Percentiles rank a stretch among this genome's conserved stretches.
phyloP scores from a whole-genome alignment of 2,888 invertebrate genomes.

The Nasonovia ribisnigri region DNA sequence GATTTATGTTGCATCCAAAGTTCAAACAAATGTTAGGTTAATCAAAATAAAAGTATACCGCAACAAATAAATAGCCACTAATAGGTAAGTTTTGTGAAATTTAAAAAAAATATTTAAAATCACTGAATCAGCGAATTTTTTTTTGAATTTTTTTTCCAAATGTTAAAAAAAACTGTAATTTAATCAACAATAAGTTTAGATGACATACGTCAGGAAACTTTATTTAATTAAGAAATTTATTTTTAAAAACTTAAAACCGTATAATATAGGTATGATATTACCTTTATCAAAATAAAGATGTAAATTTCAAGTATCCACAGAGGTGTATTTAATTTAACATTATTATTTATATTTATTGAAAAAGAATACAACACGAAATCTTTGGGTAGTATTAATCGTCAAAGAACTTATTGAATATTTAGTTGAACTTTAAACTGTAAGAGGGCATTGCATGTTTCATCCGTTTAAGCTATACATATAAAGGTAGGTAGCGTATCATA shows the following conservation, averaged over 20 bases:
- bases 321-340: neutral
- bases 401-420: neutral
- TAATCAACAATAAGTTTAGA: too few relatives aligned
- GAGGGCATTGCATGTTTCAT: slow-evolving; percentile 15
- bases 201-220: too few relatives aligned
- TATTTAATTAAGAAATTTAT: too few relatives aligned
- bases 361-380: neutral
- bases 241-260: neutral
- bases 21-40: neutral
- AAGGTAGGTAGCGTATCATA: neutral
- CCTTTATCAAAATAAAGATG: neutral
- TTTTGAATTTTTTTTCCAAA: too few relatives aligned
- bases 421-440: neutral
- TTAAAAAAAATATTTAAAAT: neutral
- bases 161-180: too few relatives aligned
- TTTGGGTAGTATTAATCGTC: neutral
- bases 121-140: neutral
- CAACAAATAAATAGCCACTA: neutral
- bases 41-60: neutral
- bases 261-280: too few relatives aligned
- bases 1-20: neutral
- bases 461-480: neutral
- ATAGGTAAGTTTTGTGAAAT: neutral
- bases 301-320: neutral
- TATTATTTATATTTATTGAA: neutral